A percentile compares a stretch with the other conserved stretches of the same genome.
Evolutionary conservation across 2,113 vertebrate genomes (phyloP).

Genomic region (Chlorodrepanis virens): DNA sequence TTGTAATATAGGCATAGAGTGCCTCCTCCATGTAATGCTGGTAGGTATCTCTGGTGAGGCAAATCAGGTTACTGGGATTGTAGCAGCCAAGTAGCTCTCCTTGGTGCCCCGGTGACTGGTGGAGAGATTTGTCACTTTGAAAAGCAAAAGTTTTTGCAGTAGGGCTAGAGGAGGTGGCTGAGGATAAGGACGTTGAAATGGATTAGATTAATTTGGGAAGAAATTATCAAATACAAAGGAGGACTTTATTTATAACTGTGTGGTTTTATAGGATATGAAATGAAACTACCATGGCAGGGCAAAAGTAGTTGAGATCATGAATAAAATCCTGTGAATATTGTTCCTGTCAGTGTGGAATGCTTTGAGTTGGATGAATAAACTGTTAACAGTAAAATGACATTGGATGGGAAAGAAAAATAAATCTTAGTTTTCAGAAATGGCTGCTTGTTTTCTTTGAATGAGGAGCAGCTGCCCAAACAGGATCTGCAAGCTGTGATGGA

Average conservation of each 20-base stretch:
- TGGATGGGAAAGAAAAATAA: neutral
- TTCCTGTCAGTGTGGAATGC: neutral
- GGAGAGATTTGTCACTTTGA: neutral
- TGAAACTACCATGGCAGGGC: neutral
- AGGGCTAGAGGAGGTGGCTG: neutral
- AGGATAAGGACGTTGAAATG: neutral
- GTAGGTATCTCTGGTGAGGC: neutral
- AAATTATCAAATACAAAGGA: neutral
- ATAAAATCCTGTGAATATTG: neutral
- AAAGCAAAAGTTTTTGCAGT: neutral
- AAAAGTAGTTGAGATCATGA: neutral
- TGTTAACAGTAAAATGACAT: neutral
- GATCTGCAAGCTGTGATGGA: neutral
- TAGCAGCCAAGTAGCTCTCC: neutral
- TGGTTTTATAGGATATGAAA: neutral
- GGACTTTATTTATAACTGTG: neutral
- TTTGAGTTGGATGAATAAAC: neutral
- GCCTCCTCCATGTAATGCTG: neutral
- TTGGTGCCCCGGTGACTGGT: neutral
- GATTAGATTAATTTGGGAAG: neutral
- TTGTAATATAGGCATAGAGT: rapidly evolving
- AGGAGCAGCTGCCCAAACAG: neutral
- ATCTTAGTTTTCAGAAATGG: neutral
- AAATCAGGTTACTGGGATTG: rapidly evolving
- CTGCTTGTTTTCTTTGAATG: neutral